phyloP scores from a whole-genome alignment of 2,113 vertebrate genomes.

The Todiramphus chloris region DNA sequence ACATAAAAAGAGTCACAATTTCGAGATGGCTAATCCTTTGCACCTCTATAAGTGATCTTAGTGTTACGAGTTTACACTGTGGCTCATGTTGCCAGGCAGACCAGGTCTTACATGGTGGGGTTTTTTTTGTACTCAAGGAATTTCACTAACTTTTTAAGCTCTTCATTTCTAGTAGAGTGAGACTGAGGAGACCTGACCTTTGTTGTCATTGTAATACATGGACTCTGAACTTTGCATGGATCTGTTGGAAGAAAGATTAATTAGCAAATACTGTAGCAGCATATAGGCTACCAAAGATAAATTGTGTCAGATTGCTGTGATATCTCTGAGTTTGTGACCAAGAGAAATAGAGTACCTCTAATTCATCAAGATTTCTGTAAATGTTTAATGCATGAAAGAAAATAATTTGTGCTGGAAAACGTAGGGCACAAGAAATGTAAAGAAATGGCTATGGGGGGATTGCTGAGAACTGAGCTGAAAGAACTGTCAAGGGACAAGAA shows the following conservation, averaged over 20 bases:
- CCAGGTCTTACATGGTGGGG: not conserved
- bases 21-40: not conserved
- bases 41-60: not conserved
- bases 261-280: not conserved
- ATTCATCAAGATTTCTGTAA: not conserved
- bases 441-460: not conserved
- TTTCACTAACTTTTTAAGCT: not conserved
- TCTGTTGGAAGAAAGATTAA: slow-evolving; percentile 5
- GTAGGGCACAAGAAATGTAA: not conserved
- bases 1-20: not conserved
- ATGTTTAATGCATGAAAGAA: not conserved
- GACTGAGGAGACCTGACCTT: not conserved
- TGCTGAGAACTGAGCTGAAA: not conserved
- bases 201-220: not conserved
- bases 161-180: not conserved
- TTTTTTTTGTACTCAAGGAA: not conserved
- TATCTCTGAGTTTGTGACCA: not conserved
- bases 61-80: not conserved
- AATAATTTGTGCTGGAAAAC: not conserved
- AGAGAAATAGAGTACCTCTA: not conserved
- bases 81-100: not conserved
- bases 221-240: not conserved
- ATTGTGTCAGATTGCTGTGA: not conserved
- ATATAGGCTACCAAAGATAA: not conserved
- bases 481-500: not conserved